phyloP scores from a whole-genome alignment of 2,113 vertebrate genomes.

The Suncus etruscus region DNA sequence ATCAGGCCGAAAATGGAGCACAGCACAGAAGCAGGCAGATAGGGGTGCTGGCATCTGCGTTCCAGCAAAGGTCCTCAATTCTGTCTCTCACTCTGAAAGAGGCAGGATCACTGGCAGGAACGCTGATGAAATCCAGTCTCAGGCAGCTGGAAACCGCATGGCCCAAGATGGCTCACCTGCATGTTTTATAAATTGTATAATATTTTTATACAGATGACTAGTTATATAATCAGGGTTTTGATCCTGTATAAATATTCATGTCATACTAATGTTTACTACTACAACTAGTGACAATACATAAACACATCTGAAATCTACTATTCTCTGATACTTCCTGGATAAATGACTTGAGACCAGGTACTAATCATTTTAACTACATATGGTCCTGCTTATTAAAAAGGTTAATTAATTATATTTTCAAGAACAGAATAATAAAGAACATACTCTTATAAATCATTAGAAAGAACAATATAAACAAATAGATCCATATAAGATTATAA shows the following conservation, averaged over 20 bases:
- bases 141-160: no score
- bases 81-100: no score
- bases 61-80: no score
- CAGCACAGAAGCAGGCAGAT: no score
- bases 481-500: no score
- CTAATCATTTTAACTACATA: not conserved
- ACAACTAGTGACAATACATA: not conserved
- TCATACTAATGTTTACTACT: not conserved
- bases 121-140: no score
- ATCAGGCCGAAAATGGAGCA: no score
- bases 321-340: not conserved
- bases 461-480: no score
- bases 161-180: no score
- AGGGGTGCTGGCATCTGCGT: no score
- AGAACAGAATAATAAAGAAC: not conserved
- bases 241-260: not conserved
- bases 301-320: not conserved
- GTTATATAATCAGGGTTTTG: not conserved
- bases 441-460: not conserved
- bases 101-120: no score
- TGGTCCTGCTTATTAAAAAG: not conserved
- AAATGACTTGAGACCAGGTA: not conserved
- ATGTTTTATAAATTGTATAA: not conserved
- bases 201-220: not conserved
- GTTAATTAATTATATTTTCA: slow-evolving; percentile 42